Conservation (phyloP, 2,888 invertebrate species). For the Diachrysia chrysitis region DNA sequence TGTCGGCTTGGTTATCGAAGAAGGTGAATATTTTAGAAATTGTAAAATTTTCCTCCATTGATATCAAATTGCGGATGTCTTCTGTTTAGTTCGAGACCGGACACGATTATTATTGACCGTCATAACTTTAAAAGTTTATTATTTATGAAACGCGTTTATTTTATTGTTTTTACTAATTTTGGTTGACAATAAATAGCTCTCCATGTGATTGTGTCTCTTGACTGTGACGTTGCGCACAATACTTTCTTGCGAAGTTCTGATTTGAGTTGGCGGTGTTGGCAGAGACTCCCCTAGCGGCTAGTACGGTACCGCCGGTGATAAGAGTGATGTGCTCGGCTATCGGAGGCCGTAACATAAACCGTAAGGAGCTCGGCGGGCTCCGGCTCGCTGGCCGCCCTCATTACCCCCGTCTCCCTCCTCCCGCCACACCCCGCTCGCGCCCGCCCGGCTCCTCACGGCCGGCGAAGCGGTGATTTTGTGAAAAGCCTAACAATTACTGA, state of each 20-base stretch:
- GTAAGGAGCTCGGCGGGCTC: slow-evolving; percentile 33
- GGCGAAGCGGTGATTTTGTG: slow-evolving; percentile 28
- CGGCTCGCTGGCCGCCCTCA: slow-evolving; percentile 25
- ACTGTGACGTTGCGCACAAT: too few relatives aligned
- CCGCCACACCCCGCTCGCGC: background rate
- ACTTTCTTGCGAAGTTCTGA: too few relatives aligned
- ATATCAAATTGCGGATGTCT: slow-evolving; percentile 2
- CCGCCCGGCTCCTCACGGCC: slow-evolving; percentile 5
- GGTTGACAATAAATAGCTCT: background rate
- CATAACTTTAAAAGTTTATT: slow-evolving; percentile 10
- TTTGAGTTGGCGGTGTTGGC: too few relatives aligned
- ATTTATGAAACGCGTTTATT: slow-evolving; percentile 14
- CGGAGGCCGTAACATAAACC: slow-evolving; percentile 44
- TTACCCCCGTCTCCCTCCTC: background rate
- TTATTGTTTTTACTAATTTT: slow-evolving; percentile 18
- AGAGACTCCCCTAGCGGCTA: slow-evolving; percentile 14
- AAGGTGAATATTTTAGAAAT: slow-evolving; percentile 42
- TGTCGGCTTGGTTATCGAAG: background rate
- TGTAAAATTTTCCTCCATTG: slow-evolving; percentile 16
- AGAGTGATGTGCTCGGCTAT: slow-evolving; percentile 48
- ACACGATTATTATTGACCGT: background rate
- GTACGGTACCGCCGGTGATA: slow-evolving; percentile 42
- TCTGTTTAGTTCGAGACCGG: background rate
- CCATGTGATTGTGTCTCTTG: too few relatives aligned
- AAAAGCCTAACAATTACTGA: slow-evolving; percentile 38